phyloP scores from a whole-genome alignment of 2,797 vertebrate species.

The Bucorvus abyssinicus region DNA sequence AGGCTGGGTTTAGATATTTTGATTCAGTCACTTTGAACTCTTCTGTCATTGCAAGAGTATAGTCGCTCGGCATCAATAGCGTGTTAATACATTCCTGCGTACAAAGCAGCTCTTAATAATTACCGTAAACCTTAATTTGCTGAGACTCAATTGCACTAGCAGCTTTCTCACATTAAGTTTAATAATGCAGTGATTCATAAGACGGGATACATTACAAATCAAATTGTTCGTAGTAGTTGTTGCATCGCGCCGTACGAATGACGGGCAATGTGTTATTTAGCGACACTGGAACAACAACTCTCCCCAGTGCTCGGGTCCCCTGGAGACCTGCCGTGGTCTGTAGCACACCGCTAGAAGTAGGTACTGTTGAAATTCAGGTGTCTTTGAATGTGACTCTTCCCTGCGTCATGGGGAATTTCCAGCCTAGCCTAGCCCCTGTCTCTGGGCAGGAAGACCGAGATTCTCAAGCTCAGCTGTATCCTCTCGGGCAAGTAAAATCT shows the following conservation, averaged over 20 bases:
- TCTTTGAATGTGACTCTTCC: background rate
- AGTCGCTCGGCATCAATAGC: background rate
- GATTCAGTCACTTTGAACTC: background rate
- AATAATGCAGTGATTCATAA: slow-evolving; percentile 25
- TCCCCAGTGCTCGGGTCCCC: fast-evolving
- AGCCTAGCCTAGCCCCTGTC: background rate
- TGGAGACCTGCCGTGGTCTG: background rate
- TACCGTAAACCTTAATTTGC: slow-evolving; percentile 45
- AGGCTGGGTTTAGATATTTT: background rate
- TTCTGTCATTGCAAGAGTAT: background rate
- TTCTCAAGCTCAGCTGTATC: background rate
- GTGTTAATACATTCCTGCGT: background rate
- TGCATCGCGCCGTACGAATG: background rate
- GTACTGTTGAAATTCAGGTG: background rate
- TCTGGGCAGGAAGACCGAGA: background rate
- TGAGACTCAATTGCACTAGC: slow-evolving; percentile 19
- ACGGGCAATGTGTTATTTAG: background rate
- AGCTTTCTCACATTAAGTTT: slow-evolving; percentile 60
- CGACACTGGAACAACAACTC: background rate
- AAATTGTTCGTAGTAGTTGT: background rate
- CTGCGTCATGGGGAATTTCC: background rate
- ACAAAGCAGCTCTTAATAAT: slow-evolving; percentile 29
- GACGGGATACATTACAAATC: background rate
- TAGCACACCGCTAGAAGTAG: background rate
- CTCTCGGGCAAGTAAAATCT: background rate